Conservation (phyloP, 2,888 invertebrate genomes). For the Drepanosiphum platanoidis region DNA sequence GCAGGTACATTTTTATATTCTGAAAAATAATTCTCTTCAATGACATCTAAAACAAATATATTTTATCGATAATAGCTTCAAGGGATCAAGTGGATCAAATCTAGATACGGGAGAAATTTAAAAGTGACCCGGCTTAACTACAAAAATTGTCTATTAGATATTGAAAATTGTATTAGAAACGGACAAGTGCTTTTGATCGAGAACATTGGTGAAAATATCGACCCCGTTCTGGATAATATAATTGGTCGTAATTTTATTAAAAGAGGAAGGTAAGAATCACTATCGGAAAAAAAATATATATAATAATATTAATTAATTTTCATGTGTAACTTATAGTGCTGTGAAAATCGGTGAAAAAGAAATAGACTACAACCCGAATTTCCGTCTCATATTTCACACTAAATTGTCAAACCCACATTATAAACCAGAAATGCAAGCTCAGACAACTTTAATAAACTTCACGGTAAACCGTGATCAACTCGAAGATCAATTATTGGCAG, state of each 20-base stretch:
- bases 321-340: conserved; percentile 67
- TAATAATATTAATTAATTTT: no score
- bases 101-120: conserved; percentile 79
- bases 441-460: conserved; percentile 94
- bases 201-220: conserved; percentile 88
- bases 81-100: conserved; percentile 95
- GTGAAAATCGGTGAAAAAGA: conserved; percentile 92
- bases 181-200: conserved; percentile 84
- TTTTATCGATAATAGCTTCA: conserved; percentile 70
- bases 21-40: no score
- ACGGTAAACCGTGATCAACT: conserved; percentile 93
- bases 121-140: conserved; percentile 81
- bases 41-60: neutral
- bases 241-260: conserved; percentile 88
- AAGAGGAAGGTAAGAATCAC: conserved; percentile 75
- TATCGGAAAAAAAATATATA: no score
- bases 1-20: conserved; percentile 70
- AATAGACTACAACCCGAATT: conserved; percentile 85
- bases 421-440: conserved; percentile 96
- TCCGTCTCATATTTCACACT: conserved; percentile 88
- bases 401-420: conserved; percentile 96
- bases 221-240: conserved; percentile 90
- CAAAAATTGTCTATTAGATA: conserved; percentile 83
- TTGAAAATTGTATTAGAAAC: conserved; percentile 79
- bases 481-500: conserved; percentile 91